phyloP scores from a whole-genome alignment of 2,888 invertebrate genomes.

The Acleris laterana region DNA sequence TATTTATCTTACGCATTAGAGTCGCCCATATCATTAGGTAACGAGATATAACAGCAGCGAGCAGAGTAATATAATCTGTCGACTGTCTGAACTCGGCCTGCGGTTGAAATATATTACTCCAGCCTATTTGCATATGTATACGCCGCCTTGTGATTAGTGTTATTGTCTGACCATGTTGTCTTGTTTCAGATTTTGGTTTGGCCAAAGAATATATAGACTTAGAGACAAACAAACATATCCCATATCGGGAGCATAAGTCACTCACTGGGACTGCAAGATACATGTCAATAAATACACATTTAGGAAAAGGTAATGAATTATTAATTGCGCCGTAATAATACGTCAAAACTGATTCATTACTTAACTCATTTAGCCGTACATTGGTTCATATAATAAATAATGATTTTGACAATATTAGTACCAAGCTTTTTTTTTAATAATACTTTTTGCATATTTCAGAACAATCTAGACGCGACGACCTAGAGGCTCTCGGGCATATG shows the following conservation, averaged over 20 bases:
- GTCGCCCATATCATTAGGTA: constrained; percentile 49
- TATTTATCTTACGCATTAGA: constrained; percentile 38
- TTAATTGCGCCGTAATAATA: too few species aligned
- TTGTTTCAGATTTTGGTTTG: constrained; percentile 97
- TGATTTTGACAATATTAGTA: too few species aligned
- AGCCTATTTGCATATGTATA: constrained; percentile 29
- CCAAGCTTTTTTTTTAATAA: neutral
- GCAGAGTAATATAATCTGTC: constrained; percentile 58
- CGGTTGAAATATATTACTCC: constrained; percentile 60
- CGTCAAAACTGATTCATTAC: too few species aligned
- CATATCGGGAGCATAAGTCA: constrained; percentile 99
- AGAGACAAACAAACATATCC: constrained; percentile 99
- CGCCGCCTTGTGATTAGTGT: constrained; percentile 4
- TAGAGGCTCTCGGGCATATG: constrained; percentile 99
- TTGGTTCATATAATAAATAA: too few species aligned
- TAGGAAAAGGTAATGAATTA: constrained; percentile 93
- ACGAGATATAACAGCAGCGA: constrained; percentile 49
- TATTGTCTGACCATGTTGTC: constrained; percentile 38
- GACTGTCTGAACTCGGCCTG: constrained; percentile 55
- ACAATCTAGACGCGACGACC: constrained; percentile 99
- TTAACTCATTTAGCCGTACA: too few species aligned
- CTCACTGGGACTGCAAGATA: constrained; percentile 99
- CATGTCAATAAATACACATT: constrained; percentile 99
- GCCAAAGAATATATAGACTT: constrained; percentile 99
- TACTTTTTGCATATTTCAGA: constrained; percentile 84